These are phyloP conservation scores for Chlorops oryzae DNA, from an alignment of 1,140 invertebrate genomes.

Conservation along the genomic window DNA sequence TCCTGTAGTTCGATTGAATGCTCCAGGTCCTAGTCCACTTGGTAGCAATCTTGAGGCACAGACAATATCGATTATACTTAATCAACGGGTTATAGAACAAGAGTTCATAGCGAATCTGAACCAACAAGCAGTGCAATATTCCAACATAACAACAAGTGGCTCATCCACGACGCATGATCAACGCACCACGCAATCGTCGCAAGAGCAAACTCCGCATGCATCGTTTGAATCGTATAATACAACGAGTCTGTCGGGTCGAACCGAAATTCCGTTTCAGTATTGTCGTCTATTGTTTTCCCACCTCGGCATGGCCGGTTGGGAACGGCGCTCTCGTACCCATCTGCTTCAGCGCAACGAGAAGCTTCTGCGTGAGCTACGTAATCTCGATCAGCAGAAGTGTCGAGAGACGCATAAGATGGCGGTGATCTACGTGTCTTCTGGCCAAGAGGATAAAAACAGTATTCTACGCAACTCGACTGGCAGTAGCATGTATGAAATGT, in stretches of 20 bases:
- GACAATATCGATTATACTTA: conserved; percentile 75
- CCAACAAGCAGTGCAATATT: conserved; percentile 35
- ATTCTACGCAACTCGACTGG: conserved; percentile 79
- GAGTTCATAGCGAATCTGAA: conserved; percentile 58
- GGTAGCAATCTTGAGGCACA: conserved; percentile 69
- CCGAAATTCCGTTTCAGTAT: conserved; percentile 62
- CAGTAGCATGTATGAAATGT: conserved; percentile 89
- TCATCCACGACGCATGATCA: conserved; percentile 22
- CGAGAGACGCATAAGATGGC: conserved; percentile 98
- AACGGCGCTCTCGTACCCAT: conserved; percentile 77
- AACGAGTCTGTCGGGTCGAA: conserved; percentile 24
- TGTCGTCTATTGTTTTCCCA: conserved; percentile 85
- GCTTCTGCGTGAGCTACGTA: conserved; percentile 81
- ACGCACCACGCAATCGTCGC: conserved; percentile 27
- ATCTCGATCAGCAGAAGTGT: conserved; percentile 85
- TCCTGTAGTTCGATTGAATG: conserved; percentile 63
- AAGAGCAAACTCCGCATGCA: conserved; percentile 16
- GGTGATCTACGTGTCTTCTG: conserved; percentile 94
- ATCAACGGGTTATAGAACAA: conserved; percentile 70
- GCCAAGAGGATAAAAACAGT: conserved; percentile 93
- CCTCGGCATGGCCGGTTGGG: conserved; percentile 83
- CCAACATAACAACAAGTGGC: conserved; percentile 14
- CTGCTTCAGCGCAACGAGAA: conserved; percentile 86
- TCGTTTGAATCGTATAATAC: conserved; percentile 37
- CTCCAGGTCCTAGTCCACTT: conserved; percentile 63